Conservation (phyloP, 53 echinoderm and acorn worm species). For the Luidia sarsii region DNA sequence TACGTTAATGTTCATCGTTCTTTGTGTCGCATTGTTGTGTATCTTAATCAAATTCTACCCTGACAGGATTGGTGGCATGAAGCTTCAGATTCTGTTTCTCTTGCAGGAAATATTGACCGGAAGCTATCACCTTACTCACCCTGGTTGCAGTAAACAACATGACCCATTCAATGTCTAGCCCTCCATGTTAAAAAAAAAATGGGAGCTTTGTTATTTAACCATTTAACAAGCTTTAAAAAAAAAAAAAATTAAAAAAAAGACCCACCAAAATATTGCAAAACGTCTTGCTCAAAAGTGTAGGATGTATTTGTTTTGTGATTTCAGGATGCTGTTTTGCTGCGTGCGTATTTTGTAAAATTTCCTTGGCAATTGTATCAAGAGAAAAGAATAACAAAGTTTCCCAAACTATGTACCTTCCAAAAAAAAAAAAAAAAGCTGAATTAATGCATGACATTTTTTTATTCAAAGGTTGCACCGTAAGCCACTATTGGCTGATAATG, state of each 20-base stretch:
- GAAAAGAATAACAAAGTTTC: slow-evolving; percentile 21
- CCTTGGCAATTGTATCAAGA: too few relatives aligned
- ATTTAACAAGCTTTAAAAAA: too few relatives aligned
- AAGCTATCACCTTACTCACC: neutral
- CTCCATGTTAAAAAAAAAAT: too few relatives aligned
- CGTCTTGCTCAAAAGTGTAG: too few relatives aligned
- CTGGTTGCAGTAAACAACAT: slow-evolving; percentile 15
- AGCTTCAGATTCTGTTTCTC: slow-evolving; percentile 7
- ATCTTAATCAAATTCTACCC: neutral
- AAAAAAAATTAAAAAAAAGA: too few relatives aligned
- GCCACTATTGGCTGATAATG: neutral
- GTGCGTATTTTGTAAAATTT: too few relatives aligned
- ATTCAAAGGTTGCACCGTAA: neutral
- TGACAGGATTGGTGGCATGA: neutral
- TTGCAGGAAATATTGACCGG: slow-evolving; percentile 21
- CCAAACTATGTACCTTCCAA: neutral
- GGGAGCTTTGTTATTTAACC: too few relatives aligned
- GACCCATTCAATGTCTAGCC: neutral
- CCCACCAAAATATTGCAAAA: too few relatives aligned
- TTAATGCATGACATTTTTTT: slow-evolving; percentile 21
- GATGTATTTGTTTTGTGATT: too few relatives aligned
- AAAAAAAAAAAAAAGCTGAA: neutral
- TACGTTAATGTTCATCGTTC: too few relatives aligned
- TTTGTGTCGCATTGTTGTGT: too few relatives aligned
- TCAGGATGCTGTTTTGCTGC: too few relatives aligned